Percentiles rank a stretch among this genome's conserved stretches.
Evolutionary conservation across 2,888 invertebrate genomes (phyloP).

Genomic region (Andrena hattorfiana): DNA sequence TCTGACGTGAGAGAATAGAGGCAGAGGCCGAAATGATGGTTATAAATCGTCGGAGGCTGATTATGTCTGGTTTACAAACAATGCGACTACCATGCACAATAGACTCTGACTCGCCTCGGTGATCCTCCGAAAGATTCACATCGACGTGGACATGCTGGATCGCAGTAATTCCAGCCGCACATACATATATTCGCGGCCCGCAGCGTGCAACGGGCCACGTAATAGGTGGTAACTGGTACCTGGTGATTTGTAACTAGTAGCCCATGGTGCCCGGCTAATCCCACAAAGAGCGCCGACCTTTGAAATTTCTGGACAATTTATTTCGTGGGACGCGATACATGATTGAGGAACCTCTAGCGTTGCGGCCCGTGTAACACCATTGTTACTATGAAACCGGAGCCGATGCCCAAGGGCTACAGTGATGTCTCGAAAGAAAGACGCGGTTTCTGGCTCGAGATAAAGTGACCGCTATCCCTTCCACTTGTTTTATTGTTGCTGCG

Average conservation of each 20-base stretch:
- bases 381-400: conserved; percentile 43
- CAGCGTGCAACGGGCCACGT: conserved; percentile 49
- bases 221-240: conserved; percentile 81
- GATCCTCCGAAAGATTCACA: conserved; percentile 40
- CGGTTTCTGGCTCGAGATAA: too few species aligned
- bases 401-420: neutral
- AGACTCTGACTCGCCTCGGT: conserved; percentile 17
- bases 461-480: too few species aligned
- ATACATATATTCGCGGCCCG: conserved; percentile 18
- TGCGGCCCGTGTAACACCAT: conserved; percentile 31
- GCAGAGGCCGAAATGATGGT: conserved; percentile 45
- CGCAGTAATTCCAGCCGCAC: conserved; percentile 54
- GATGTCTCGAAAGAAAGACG: neutral
- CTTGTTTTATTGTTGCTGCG: too few species aligned
- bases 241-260: conserved; percentile 81
- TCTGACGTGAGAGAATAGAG: neutral
- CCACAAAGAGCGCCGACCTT: conserved; percentile 79
- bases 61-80: conserved; percentile 70
- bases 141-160: conserved; percentile 25
- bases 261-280: conserved; percentile 78
- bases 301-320: conserved; percentile 81
- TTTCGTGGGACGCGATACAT: conserved; percentile 77
- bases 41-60: conserved; percentile 63
- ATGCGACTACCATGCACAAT: conserved; percentile 57
- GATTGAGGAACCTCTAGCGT: conserved; percentile 36